Conservation (phyloP, 1,140 invertebrate genomes). For the Solenopsis invicta region DNA sequence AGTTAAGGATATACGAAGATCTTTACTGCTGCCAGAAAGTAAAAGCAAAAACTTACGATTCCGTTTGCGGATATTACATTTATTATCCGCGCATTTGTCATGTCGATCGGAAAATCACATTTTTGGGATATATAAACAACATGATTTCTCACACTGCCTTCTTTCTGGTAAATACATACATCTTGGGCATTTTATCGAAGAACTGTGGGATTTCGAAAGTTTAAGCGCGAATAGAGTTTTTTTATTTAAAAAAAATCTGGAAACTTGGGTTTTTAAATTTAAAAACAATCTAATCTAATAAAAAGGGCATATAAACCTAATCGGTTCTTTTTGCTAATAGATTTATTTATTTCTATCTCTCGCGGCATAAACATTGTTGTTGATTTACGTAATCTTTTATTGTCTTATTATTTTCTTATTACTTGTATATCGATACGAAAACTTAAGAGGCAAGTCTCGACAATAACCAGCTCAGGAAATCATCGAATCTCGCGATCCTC, state of each 20-base stretch:
- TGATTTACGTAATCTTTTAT: too few species aligned
- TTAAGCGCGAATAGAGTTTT: background rate
- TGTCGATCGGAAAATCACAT: background rate
- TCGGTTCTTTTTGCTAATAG: too few species aligned
- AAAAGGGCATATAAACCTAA: too few species aligned
- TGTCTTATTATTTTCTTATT: background rate
- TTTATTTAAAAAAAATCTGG: too few species aligned
- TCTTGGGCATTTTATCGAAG: too few species aligned
- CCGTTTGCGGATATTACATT: background rate
- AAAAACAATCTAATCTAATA: too few species aligned
- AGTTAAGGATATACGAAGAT: constrained; percentile 60
- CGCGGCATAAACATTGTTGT: too few species aligned
- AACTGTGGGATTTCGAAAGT: background rate
- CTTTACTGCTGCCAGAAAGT: constrained; percentile 60
- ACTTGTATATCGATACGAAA: background rate
- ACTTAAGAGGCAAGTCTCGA: background rate
- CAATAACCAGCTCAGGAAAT: background rate
- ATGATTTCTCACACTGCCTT: background rate
- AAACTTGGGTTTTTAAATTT: too few species aligned
- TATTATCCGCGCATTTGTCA: background rate
- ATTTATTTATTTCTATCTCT: too few species aligned
- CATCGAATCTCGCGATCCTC: background rate
- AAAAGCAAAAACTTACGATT: constrained; percentile 49
- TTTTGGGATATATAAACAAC: background rate
- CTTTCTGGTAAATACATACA: background rate